A percentile compares a stretch with the other conserved stretches of the same genome.
Conservation (phyloP, 2,797 vertebrate species). For the Artibeus jamaicensis region DNA sequence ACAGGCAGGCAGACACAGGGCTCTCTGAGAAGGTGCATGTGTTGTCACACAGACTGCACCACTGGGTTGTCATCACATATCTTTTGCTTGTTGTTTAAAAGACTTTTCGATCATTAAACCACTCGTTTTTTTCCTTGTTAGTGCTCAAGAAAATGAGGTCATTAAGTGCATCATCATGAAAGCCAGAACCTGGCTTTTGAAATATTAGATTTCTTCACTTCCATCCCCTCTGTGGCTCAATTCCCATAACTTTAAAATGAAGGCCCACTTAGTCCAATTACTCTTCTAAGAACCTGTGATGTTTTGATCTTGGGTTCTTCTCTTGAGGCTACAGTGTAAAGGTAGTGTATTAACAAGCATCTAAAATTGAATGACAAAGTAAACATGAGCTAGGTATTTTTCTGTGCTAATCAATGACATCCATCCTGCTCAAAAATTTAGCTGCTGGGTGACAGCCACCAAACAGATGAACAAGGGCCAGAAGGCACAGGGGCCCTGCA, state of each 20-base stretch:
- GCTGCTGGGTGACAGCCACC: background rate
- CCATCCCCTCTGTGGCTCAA: background rate
- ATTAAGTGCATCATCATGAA: slow-evolving; percentile 39
- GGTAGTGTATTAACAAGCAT: background rate
- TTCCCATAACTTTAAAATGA: slow-evolving; percentile 23
- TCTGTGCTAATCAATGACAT: background rate
- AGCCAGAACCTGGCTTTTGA: slow-evolving; percentile 31
- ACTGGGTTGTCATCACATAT: fast-evolving
- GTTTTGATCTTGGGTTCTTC: background rate
- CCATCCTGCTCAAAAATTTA: slow-evolving; percentile 1
- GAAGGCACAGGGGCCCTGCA: background rate
- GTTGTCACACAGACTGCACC: fast-evolving
- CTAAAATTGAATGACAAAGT: background rate
- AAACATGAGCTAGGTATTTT: background rate
- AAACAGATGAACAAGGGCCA: background rate
- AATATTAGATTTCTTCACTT: slow-evolving; percentile 4
- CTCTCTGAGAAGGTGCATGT: fast-evolving
- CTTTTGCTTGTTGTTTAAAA: background rate
- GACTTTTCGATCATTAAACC: background rate
- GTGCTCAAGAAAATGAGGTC: slow-evolving; percentile 25
- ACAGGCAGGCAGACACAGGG: fast-evolving
- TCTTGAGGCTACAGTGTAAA: too few relatives aligned
- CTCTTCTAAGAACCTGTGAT: background rate
- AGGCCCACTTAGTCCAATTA: slow-evolving; percentile 13
- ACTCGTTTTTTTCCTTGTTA: background rate